Evolutionary conservation across 2,113 vertebrate species (phyloP), one percentile per base, ranked within the genome.

Genomic region (Aphyosemion australe): DNA sequence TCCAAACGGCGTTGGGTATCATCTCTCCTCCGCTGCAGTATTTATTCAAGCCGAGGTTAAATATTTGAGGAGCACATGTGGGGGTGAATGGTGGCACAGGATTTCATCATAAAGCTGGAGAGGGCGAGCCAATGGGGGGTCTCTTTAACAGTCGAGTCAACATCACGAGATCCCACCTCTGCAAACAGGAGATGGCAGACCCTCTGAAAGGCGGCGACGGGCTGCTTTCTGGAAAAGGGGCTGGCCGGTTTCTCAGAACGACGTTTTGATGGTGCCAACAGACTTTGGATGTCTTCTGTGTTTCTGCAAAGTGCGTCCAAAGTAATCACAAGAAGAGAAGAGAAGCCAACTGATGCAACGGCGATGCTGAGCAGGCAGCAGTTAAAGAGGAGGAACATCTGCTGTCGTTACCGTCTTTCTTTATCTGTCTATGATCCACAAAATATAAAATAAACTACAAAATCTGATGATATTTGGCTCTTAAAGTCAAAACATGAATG

Each of bases 1-100:
- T 81, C 70, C 68, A 71, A 74, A 61, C 53, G 18, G 69, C 42
- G 41, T 57, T 48, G 75, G 69, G 79, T 81, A 73, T 82, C 83
- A 69, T 85, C 66, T 59, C 71, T 70, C 64, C 74, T 60, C 75
- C 21, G 8, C 72, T 19, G 62, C 67, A 1, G 50, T 91, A 88
- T 90, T 90, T 90, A 86, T 84, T 79, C 66, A 86, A 65, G 53
- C 67, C 72, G 34, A 70, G 87, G 90, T 92, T 87, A 91, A 93
- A 93, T 90, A 93, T 92, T 92, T 90, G 89, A 91, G 79, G 69
- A 91, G 89, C 88, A 88, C 91, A 91, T 91, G 88, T 77, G 76
- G 78, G 82, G 90, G 80, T 90, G 89, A 88, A 86, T 66, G 80
- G 87, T 86, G 80, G 86, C 85, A 85, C 74, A 78, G 89, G 86